Conservation (phyloP, 2,888 invertebrate genomes). For the Hydriomena furcata region DNA sequence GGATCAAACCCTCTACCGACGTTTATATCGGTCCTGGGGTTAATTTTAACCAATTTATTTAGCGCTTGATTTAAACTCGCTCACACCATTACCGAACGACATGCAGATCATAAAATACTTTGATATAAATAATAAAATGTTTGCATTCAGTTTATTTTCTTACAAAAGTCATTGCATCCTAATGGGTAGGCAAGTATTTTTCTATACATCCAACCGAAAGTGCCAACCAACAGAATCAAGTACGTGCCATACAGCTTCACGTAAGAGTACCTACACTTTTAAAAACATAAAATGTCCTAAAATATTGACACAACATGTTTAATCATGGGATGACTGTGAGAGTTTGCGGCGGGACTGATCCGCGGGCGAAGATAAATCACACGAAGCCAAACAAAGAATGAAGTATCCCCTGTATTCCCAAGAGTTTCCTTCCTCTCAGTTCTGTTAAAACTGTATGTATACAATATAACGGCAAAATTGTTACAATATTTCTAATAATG, state of each 20-base stretch:
- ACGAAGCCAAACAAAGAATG: slow-evolving; percentile 69
- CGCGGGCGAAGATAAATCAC: slow-evolving; percentile 68
- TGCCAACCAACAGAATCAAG: no score
- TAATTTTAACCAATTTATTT: neutral
- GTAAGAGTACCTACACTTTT: slow-evolving; percentile 22
- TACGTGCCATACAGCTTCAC: no score
- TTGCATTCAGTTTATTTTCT: no score
- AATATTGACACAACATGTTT: slow-evolving; percentile 53
- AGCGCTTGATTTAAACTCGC: neutral
- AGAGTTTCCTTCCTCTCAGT: slow-evolving; percentile 17
- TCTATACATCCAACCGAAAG: no score
- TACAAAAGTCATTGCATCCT: no score
- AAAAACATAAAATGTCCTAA: slow-evolving; percentile 28
- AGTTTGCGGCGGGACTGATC: slow-evolving; percentile 59
- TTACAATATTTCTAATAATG: no score
- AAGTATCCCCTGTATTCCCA: slow-evolving; percentile 34
- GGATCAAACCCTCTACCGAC: slow-evolving; percentile 2
- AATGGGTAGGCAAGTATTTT: no score
- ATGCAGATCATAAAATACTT: no score
- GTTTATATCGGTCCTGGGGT: neutral
- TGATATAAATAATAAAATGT: no score
- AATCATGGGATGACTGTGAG: slow-evolving; percentile 59
- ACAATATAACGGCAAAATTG: slow-evolving; percentile 10
- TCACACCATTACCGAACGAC: no score
- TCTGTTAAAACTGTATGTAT: slow-evolving; percentile 7